Evolutionary conservation across 1,140 invertebrate genomes (phyloP), one percentile per base, ranked within the genome.

Genomic region (Triops cancriformis): DNA sequence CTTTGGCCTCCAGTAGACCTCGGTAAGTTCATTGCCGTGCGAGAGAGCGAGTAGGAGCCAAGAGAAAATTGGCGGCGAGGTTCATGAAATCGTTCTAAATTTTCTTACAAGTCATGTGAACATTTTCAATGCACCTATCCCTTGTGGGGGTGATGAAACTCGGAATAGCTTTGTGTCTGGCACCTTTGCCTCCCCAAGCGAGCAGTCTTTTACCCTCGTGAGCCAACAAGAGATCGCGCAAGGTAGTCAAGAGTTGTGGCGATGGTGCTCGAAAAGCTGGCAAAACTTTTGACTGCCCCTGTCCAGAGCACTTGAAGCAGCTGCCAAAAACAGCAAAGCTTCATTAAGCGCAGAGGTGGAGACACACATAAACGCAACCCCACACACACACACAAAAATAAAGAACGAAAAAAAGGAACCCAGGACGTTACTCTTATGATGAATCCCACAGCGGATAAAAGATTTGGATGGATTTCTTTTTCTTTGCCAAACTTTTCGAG

Each of bases 291-390:
- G 14, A 64, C 51, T 64, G 51, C 51, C 51, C 51, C 51, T 64
- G 51, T 64, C 51, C 51, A 18, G 51, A 64, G 23, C 51, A 64
- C 51, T 64, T 64, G 51, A 64, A 23, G 51, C 51, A 64, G 51
- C 51, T 64, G 51, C 51, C 51, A 64, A 64, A 64, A 64, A 64
- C 51, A 64, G 51, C 51, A 64, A 64, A 64, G 51, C 51, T 64
- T 64, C 51, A 64, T 64, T 64, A 64, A 64, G 51, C 51, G n/a
- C 51, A 64, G 51, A 64, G 51, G 51, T 64, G 51, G 51, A 64
- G 51, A 64, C 51, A 64, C 23, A 64, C 23, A 64, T n/a, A 64
- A 64, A 23, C 23, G n/a, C 51, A 14, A 37, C 31, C 31, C 31
- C 31, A 7, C n/a, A n/a, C n/a, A n/a, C n/a, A n/a, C n/a, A 37